Evolutionary conservation across 2,888 invertebrate genomes (phyloP).

Genomic region (Eudemis profundana): DNA sequence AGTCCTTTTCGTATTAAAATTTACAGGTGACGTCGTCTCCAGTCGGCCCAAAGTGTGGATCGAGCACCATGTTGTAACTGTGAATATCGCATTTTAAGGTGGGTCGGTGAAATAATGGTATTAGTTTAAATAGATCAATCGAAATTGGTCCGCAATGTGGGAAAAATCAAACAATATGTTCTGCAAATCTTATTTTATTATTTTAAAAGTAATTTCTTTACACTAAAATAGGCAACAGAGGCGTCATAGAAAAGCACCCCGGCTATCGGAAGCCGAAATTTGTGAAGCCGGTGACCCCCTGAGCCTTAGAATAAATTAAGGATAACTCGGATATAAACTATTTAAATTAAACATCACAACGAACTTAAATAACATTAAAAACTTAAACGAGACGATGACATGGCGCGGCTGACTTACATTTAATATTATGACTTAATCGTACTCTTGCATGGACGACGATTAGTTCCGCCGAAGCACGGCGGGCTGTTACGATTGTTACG

Average conservation of each 20-base stretch:
- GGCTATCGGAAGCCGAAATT: slow-evolving; percentile 45
- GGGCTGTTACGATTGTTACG: slow-evolving; percentile 41
- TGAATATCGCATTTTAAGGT: too few species aligned
- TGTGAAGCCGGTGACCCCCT: slow-evolving; percentile 28
- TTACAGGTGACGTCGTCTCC: too few species aligned
- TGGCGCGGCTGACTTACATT: slow-evolving; percentile 81
- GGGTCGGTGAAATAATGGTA: too few species aligned
- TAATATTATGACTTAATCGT: slow-evolving; percentile 67
- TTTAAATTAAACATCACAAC: slow-evolving; percentile 58
- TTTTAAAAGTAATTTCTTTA: slow-evolving; percentile 48
- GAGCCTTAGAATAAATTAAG: slow-evolving; percentile 33
- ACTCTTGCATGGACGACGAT: slow-evolving; percentile 59
- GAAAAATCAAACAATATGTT: slow-evolving; percentile 57
- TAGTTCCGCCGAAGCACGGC: slow-evolving; percentile 55
- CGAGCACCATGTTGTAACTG: too few species aligned
- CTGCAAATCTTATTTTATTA: slow-evolving; percentile 68
- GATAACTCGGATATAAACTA: slow-evolving; percentile 40
- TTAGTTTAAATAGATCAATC: too few species aligned
- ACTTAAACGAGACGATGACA: slow-evolving; percentile 71
- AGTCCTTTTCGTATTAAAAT: too few species aligned
- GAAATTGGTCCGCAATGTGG: too few species aligned
- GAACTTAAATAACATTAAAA: slow-evolving; percentile 54
- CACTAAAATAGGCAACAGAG: slow-evolving; percentile 27
- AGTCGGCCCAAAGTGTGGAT: too few species aligned
- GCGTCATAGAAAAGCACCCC: slow-evolving; percentile 44